Base-by-base conservation (phyloP, 2,888 invertebrate species). In the Dryocosmus kuriphilus region DNA sequence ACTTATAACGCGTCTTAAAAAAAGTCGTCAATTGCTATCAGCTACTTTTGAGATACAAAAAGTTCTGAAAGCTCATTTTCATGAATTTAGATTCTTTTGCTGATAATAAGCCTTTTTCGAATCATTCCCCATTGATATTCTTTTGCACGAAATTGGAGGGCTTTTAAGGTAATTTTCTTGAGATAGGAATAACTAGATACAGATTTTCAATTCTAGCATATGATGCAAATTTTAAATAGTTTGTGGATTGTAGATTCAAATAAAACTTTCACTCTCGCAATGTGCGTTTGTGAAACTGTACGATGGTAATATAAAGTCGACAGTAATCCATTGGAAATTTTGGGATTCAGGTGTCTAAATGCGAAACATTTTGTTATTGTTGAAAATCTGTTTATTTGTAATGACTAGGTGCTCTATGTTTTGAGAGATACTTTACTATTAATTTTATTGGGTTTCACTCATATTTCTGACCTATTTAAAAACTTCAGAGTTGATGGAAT, bases 41-140 rank as follows among this genome's bases (percentile, higher is more conserved):
- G 71, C 30, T 71, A 71, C 30, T 19, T 30, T 67, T 46, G 9
- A 9, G n/a, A 9, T 57, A 8, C 22, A 24, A 5, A 24, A 55
- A 27, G 55, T 19, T n/a, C 51, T 30, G 32, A n/a, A 46, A 46
- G 62, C 38, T 30, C 38, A 27, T 62, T 46, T 30, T 22, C 24
- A n/a, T 27, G 62, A 35, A 24, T 38, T 62, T 75, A 27, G n/a
- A 14, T 11, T 57, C 7, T 61, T 75, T 61, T 75, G 38, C 46
- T 61, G 62, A 24, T 61, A 41, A 19, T 38, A 77, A 11, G n/a
- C 55, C 19, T 78, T 77, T 77, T 75, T 74, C 61, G 62, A 79
- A 77, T 77, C 80, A 79, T 80, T 80, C 78, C 78, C 75, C 75
- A 76, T 79, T 76, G 60, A 65, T 79, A 78, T 76, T 79, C 74